Evolutionary conservation across 2,113 vertebrate genomes (phyloP), one percentile per base, ranked within the genome.

Genomic region (Nestor notabilis): DNA sequence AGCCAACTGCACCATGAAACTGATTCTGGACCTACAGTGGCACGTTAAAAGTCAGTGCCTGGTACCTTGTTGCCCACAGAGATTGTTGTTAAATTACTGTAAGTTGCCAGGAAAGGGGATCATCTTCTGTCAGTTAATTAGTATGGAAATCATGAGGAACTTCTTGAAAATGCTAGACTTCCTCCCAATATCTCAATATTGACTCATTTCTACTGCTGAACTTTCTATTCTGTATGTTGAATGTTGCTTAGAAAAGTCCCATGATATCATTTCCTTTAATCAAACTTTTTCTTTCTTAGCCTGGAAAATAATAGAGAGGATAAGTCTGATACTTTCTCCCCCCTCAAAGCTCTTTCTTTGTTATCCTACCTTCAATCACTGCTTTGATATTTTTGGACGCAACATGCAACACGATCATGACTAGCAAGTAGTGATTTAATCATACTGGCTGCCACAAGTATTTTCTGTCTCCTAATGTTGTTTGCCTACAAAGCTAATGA

Each of bases 401-500:
- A 23, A 61, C 37, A 56, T 17, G 31, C 70, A 89, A 68, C 35
- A 4, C 65, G 85, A 95, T 69, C 24, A 1, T 93, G 79, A 93
- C 84, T 91, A 93, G 82, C 68, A 94, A 97, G 93, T 33, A 87
- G 55, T 96, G 95, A 95, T 95, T 97, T 95, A 92, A 96, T 95
- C 94, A 37, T 81, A 63, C 55, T 96, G 96, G 92, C 95, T 85
- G 89, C 80, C 77, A 70, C 74, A 66, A 96, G 52, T 94, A 85
- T 93, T 96, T 96, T 97, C 91, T 95, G 85, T 95, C 94, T 96
- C 87, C 80, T 94, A 66, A 95, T 53, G 76, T 76, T 97, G 93
- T 97, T 97, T 97, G 93, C 85, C 90, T 91, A 84, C 92, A 90
- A 89, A 95, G 79, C 85, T 95, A 97, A 96, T 87, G 96, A 97